Evolutionary conservation across 1,140 invertebrate genomes (phyloP), one percentile per base, ranked within the genome.

Genomic region (Sarcophaga peregrina): DNA sequence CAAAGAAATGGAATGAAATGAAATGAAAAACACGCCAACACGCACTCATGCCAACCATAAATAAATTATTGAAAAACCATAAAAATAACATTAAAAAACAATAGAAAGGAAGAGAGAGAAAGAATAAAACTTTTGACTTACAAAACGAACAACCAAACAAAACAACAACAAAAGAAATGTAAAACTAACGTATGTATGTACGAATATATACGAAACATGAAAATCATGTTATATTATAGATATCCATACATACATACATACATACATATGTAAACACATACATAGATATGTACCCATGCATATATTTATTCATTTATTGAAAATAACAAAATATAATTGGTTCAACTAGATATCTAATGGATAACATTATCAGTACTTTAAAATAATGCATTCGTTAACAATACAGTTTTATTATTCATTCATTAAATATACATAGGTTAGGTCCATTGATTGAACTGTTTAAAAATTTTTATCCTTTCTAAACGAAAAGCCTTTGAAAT

Each of bases 31-130:
- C 47, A 78, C 47, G 47, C 47, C 20, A 78, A 78, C 75, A 78
- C 75, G 75, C 75, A 78, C 75, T 78, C 75, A 78, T 50, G 48
- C 48, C 75, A 78, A 78, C 75, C 47, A 78, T 47, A 78, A 78
- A 78, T 78, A 78, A 78, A 78, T 78, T 78, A 78, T 78, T 78
- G 75, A 78, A 78, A 78, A 78, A 3, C 75, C 75, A 78, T 78
- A 78, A 78, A 78, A 75, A 78, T 76, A 47, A 46, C 13, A 78
- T 50, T 20, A 78, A 20, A 78, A 75, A 74, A 47, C 25, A 74
- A 74, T 46, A 74, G 45, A 74, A 74, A 20, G n/a, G n/a, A n/a
- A n/a, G n/a, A n/a, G n/a, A n/a, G n/a, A 25, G 7, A 11, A 5
- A 3, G 15, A 54, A 54, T 15, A 17, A 7, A 72, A 72, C 17